phyloP scores from a whole-genome alignment of 35 echinoderm and acorn worm genomes.

The Heliocidaris erythrogramma region DNA sequence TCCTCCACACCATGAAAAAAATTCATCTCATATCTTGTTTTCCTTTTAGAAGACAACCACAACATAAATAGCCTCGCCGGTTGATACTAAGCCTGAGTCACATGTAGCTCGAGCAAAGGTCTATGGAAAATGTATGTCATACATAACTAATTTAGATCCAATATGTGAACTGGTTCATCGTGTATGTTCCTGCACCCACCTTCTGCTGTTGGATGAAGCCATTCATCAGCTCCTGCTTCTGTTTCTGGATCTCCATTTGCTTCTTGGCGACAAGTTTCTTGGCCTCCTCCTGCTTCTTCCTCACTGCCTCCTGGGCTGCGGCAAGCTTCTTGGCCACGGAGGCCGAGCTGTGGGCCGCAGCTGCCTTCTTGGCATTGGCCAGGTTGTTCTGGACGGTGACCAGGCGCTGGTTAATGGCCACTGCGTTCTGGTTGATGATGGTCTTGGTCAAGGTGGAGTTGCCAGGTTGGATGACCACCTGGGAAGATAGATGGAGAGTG shows the following conservation, averaged over 20 bases:
- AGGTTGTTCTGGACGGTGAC: constrained; percentile 14
- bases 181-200: constrained; percentile 43
- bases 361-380: neutral
- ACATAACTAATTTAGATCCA: too few relatives aligned
- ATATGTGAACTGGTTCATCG: too few relatives aligned
- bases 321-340: constrained; percentile 72
- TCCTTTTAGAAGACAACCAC: too few relatives aligned
- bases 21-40: too few relatives aligned
- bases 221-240: constrained; percentile 84
- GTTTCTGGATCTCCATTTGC: constrained; percentile 65
- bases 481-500: neutral
- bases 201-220: constrained; percentile 90
- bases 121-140: too few relatives aligned
- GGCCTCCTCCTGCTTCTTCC: constrained; percentile 81
- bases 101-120: too few relatives aligned
- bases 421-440: constrained; percentile 69
- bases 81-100: too few relatives aligned
- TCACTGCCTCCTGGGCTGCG: constrained; percentile 77
- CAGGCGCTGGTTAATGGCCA: constrained; percentile 24
- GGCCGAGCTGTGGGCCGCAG: constrained; percentile 6
- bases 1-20: too few relatives aligned
- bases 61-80: too few relatives aligned
- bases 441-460: constrained; percentile 75
- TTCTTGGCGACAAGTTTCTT: constrained; percentile 67
- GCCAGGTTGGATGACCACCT: constrained; percentile 46